Evolutionary conservation across 2,113 vertebrate genomes (phyloP).

Genomic region (Stegastes partitus): DNA sequence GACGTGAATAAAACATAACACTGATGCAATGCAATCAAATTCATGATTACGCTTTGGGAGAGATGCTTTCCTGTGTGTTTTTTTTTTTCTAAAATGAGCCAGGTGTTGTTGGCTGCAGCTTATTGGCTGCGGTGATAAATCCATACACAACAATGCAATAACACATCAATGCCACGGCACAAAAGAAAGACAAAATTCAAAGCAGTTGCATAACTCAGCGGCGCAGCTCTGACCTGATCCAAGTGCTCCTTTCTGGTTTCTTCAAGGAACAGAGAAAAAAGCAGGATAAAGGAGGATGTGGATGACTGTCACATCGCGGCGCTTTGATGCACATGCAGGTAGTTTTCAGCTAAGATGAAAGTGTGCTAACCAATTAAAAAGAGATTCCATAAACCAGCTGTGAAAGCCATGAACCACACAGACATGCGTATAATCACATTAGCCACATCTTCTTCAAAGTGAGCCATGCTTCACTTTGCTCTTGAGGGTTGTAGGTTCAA

Average conservation of each 20-base stretch:
- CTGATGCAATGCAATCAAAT: neutral
- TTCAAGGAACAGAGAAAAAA: slow-evolving; percentile 37
- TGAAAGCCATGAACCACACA: slow-evolving; percentile 81
- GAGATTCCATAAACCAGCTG: slow-evolving; percentile 82
- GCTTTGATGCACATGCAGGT: slow-evolving; percentile 81
- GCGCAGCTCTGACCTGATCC: slow-evolving; percentile 49
- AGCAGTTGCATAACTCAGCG: slow-evolving; percentile 46
- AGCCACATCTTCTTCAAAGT: slow-evolving; percentile 57
- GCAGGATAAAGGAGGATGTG: slow-evolving; percentile 38
- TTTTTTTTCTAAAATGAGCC: slow-evolving; percentile 17
- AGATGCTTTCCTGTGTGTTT: slow-evolving; percentile 12
- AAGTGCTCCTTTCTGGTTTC: slow-evolving; percentile 28
- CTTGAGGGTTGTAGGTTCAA: slow-evolving; percentile 11
- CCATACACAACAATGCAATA: slow-evolving; percentile 46
- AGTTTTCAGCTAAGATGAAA: slow-evolving; percentile 82
- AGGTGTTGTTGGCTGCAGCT: slow-evolving; percentile 38
- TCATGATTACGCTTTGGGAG: slow-evolving; percentile 14
- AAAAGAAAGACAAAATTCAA: slow-evolving; percentile 46
- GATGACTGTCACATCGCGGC: slow-evolving; percentile 67
- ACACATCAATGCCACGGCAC: slow-evolving; percentile 43
- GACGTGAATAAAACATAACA: slow-evolving; percentile 10
- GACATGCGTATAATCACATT: slow-evolving; percentile 57
- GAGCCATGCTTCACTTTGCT: slow-evolving; percentile 34
- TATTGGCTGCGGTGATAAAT: slow-evolving; percentile 35
- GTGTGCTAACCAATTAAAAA: slow-evolving; percentile 85